Percentiles rank a stretch among this genome's conserved stretches.
phyloP scores from a whole-genome alignment of 2,888 invertebrate species.

The Drosophila formosana region DNA sequence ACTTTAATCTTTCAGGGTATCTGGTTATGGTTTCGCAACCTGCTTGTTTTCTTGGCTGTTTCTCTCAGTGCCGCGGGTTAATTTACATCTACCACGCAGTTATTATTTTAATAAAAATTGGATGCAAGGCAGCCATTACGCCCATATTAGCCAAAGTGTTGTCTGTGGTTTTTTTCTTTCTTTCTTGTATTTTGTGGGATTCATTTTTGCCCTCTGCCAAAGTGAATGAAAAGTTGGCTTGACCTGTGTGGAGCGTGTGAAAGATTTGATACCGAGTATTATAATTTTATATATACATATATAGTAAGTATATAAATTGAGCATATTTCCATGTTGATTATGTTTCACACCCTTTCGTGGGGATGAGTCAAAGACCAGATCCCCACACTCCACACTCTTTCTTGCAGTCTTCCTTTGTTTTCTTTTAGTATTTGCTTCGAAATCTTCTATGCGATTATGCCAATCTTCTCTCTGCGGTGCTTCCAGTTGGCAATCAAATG shows the following conservation, averaged over 20 bases:
- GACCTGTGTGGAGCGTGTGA: slow-evolving; percentile 35
- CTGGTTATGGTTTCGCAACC: not conserved
- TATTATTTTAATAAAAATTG: slow-evolving; percentile 50
- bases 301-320: slow-evolving; percentile 24
- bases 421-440: slow-evolving; percentile 9
- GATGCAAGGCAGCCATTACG: slow-evolving; percentile 48
- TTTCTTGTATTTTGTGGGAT: slow-evolving; percentile 3
- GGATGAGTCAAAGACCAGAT: slow-evolving; percentile 17
- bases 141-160: slow-evolving; percentile 43
- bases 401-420: not conserved
- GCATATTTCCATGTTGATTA: slow-evolving; percentile 34
- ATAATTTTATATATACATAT: slow-evolving; percentile 13
- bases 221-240: slow-evolving; percentile 4
- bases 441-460: slow-evolving; percentile 12
- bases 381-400: not conserved
- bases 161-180: slow-evolving; percentile 26
- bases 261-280: slow-evolving; percentile 27
- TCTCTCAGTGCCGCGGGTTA: slow-evolving; percentile 6
- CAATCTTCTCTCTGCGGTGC: slow-evolving; percentile 14
- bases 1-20: slow-evolving; percentile 2
- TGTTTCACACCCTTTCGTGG: slow-evolving; percentile 16
- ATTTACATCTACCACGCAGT: slow-evolving; percentile 27
- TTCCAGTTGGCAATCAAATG: slow-evolving; percentile 37
- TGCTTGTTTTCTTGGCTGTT: slow-evolving; percentile 8
- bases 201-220: slow-evolving; percentile 4